A percentile compares a stretch with the other conserved stretches of the same genome.
Conservation (phyloP, 2,888 invertebrate species). For the Notodromas monacha region DNA sequence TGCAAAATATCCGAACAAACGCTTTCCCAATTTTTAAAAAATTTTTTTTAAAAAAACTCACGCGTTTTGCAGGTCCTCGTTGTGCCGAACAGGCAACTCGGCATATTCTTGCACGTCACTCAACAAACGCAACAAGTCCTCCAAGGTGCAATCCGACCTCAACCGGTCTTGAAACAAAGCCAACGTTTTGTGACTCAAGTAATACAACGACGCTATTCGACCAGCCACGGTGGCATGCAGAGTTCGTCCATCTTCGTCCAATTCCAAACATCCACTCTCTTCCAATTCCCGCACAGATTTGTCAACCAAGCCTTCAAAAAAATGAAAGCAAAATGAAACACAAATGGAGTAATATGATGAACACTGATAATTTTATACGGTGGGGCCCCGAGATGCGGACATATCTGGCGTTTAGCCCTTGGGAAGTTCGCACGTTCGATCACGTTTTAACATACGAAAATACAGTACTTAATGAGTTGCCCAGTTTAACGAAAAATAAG, state of each 20-base stretch:
- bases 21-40: no score
- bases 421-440: no score
- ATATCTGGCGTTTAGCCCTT: no score
- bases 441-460: no score
- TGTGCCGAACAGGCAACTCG: slow-evolving; percentile 82
- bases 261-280: slow-evolving; percentile 39
- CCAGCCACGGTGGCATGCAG: slow-evolving; percentile 42
- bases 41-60: slow-evolving; percentile 15
- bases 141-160: slow-evolving; percentile 25
- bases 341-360: slow-evolving; percentile 9
- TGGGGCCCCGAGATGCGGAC: no score
- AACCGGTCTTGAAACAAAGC: slow-evolving; percentile 39
- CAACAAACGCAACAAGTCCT: slow-evolving; percentile 40
- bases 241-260: slow-evolving; percentile 27
- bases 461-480: no score
- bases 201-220: slow-evolving; percentile 80
- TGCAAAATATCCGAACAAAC: no score
- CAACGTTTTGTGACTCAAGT: slow-evolving; percentile 68
- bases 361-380: no score
- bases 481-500: no score
- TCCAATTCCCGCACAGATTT: slow-evolving; percentile 34
- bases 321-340: background rate
- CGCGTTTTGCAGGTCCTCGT: slow-evolving; percentile 77
- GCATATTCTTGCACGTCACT: slow-evolving; percentile 57
- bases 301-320: slow-evolving; percentile 29